phyloP scores from a whole-genome alignment of 2,797 vertebrate species.

The Macropus fuliginosus region DNA sequence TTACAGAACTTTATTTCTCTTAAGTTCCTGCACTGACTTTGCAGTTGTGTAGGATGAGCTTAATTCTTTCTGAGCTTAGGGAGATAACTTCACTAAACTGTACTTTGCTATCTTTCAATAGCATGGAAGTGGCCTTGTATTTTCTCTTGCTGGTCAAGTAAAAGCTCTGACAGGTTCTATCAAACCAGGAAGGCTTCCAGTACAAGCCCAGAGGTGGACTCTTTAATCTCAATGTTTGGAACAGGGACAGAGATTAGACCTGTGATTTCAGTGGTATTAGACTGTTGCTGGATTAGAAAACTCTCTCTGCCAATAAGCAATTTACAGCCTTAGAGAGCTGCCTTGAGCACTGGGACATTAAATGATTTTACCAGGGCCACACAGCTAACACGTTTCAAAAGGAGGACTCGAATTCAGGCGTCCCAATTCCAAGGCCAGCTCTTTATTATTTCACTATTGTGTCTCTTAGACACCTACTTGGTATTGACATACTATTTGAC shows the following conservation, averaged over 20 bases:
- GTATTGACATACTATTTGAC: neutral
- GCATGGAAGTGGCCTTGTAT: neutral
- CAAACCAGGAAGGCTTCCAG: neutral
- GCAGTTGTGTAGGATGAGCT: neutral
- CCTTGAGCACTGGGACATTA: neutral
- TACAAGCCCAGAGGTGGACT: neutral
- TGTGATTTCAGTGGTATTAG: neutral
- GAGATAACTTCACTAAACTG: neutral
- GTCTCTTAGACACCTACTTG: neutral
- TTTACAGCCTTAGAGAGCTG: neutral
- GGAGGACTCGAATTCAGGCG: neutral
- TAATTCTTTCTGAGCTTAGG: neutral
- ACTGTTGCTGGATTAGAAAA: neutral
- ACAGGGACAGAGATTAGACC: neutral
- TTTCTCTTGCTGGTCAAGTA: neutral
- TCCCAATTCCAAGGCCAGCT: neutral
- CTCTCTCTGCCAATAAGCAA: neutral
- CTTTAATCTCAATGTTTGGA: neutral
- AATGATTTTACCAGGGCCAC: neutral
- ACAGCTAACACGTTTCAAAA: neutral
- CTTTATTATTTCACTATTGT: neutral
- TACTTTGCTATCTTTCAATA: neutral
- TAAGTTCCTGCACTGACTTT: neutral
- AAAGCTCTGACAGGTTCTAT: neutral
- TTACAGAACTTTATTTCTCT: slow-evolving; percentile 37